Conservation (phyloP, 1,140 invertebrate genomes). For the Globodera rostochiensis region DNA sequence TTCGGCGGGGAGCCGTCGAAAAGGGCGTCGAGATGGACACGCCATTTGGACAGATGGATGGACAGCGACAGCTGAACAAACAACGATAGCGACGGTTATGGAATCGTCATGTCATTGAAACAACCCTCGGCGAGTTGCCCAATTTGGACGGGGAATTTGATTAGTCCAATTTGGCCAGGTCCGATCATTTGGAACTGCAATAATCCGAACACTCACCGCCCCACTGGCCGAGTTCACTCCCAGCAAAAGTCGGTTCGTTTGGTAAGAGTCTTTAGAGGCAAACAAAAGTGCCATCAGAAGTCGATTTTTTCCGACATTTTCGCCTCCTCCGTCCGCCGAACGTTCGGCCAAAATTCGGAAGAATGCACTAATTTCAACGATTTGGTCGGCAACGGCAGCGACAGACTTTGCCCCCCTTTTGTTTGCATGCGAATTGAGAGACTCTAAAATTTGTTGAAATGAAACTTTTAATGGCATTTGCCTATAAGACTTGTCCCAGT, state of each 20-base stretch:
- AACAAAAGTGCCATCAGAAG: slow-evolving; percentile 31
- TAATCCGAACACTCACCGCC: slow-evolving; percentile 32
- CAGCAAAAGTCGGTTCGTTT: slow-evolving; percentile 32
- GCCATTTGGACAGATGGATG: slow-evolving; percentile 30
- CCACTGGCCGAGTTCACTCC: slow-evolving; percentile 29
- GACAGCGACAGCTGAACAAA: slow-evolving; percentile 42
- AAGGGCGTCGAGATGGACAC: slow-evolving; percentile 32
- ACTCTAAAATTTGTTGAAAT: slow-evolving; percentile 27
- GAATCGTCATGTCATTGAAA: too few relatives aligned
- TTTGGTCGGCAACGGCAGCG: not conserved
- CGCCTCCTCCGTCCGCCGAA: not conserved
- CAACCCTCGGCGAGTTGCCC: not conserved
- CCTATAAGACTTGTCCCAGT: too few relatives aligned
- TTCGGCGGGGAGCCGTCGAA: slow-evolving; percentile 12
- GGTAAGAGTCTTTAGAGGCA: slow-evolving; percentile 27
- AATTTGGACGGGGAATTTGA: slow-evolving; percentile 14
- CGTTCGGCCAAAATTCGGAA: slow-evolving; percentile 31
- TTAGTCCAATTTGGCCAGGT: not conserved
- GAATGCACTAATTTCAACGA: slow-evolving; percentile 37
- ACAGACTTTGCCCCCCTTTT: slow-evolving; percentile 1
- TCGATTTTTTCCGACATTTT: not conserved
- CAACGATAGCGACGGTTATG: too few relatives aligned
- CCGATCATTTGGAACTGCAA: not conserved
- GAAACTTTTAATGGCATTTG: not conserved
- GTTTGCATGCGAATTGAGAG: slow-evolving; percentile 25